Percentiles rank a stretch among this genome's conserved stretches.
Conservation (phyloP, 2,113 vertebrate species). For the Pituophis catenifer region DNA sequence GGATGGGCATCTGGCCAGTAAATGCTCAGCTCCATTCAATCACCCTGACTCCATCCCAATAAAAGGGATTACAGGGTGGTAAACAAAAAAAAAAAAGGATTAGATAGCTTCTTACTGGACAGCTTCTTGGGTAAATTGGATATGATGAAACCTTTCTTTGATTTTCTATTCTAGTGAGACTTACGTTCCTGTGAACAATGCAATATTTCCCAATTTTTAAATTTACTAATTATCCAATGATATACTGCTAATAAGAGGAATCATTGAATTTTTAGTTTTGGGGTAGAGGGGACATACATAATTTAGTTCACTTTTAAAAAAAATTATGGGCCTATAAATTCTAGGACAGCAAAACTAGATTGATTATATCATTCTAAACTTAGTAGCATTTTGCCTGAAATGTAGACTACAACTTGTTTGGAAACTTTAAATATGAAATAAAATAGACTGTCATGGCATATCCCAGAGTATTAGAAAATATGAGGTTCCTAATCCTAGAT, state of each 20-base stretch:
- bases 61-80: too few relatives aligned
- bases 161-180: neutral
- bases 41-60: too few relatives aligned
- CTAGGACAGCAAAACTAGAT: neutral
- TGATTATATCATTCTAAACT: neutral
- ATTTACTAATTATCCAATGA: neutral
- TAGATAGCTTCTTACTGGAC: neutral
- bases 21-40: too few relatives aligned
- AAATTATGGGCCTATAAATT: neutral
- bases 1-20: too few relatives aligned
- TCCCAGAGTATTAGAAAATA: too few relatives aligned
- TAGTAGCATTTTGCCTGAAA: neutral
- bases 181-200: neutral
- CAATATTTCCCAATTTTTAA: neutral
- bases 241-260: neutral
- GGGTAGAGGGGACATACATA: neutral
- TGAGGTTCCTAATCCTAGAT: neutral
- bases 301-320: neutral
- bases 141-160: neutral
- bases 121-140: neutral
- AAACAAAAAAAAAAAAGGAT: too few relatives aligned
- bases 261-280: neutral
- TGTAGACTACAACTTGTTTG: neutral
- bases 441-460: neutral
- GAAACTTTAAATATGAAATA: neutral